Base-by-base conservation (phyloP, 2,113 vertebrate genomes). In the Andinoacara biseriatus region DNA sequence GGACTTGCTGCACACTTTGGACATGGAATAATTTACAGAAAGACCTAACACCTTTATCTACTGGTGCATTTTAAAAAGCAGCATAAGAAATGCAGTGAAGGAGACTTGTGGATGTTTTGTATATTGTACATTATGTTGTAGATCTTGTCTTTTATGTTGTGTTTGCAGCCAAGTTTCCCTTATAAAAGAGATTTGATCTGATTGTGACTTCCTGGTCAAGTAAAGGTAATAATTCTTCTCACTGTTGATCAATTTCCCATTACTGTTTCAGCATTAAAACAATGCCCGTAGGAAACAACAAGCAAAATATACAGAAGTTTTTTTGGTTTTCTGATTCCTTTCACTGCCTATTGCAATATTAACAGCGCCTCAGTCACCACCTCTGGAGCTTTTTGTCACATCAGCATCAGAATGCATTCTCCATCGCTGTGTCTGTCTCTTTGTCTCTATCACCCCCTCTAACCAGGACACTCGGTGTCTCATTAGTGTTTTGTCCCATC, bases 401-500 rank as follows among this genome's bases (percentile, higher is more conserved):
- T 63, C 75, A 60, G 57, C 78, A 87, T 83, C 75, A 77, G 63
- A 60, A 88, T 69, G 58, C 62, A 46, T 69, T 63, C 83, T 84
- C 29, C 78, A 63, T 61, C 59, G 29, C 63, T 29, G 17, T 13
- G 56, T 59, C 38, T 49, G 31, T 29, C 54, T 80, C 80, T 58
- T 83, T 83, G 74, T 89, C 59, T 88, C 65, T 54, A 46, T 74
- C 17, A 2, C 29, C 38, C 22, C 75, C 56, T 87, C 83, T 81
- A 91, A 89, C 76, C 86, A 77, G 82, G 86, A 86, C 74, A 79
- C 80, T 63, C 7, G 3, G 60, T 35, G 29, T 92, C 87, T 88
- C 89, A 84, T 92, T 81, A 84, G 49, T 24, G 84, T 85, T 91
- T 80, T 83, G 76, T 75, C 74, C 63, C 10, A 18, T 86, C 93